These are phyloP conservation scores for Zygothrica quintamaculata DNA, from an alignment of 2,888 invertebrate species.

Conservation along the genomic window DNA sequence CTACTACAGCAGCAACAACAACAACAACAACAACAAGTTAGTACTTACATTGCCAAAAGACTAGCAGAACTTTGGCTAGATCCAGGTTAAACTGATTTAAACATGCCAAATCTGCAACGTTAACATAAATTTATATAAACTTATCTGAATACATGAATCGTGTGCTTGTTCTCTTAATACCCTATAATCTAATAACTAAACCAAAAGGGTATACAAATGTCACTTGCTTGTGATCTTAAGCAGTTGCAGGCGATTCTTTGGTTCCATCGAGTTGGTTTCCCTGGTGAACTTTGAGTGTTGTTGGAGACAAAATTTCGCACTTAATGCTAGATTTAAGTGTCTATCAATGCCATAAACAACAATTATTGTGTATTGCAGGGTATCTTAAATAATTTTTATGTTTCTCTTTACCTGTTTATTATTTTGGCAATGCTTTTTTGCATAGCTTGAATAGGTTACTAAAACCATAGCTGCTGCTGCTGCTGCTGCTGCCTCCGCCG, in stretches of 20 bases:
- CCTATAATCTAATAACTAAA: slow-evolving; percentile 22
- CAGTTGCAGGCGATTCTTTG: too few species aligned
- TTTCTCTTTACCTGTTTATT: background rate
- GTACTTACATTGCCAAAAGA: slow-evolving; percentile 18
- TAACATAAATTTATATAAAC: slow-evolving; percentile 67
- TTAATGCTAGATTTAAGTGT: too few species aligned
- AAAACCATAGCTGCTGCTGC: slow-evolving; percentile 47
- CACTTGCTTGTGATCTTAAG: too few species aligned
- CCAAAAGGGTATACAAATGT: too few species aligned
- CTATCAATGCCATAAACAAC: too few species aligned
- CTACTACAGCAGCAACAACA: too few species aligned
- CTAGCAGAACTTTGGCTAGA: slow-evolving; percentile 34
- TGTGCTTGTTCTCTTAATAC: slow-evolving; percentile 65
- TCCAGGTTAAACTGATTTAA: slow-evolving; percentile 53
- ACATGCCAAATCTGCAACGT: slow-evolving; percentile 60
- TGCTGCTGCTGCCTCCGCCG: slow-evolving; percentile 9
- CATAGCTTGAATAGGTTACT: slow-evolving; percentile 66
- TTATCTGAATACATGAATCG: slow-evolving; percentile 70
- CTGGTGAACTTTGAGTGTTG: background rate
- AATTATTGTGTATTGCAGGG: slow-evolving; percentile 13
- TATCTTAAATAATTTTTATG: slow-evolving; percentile 11
- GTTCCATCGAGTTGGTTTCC: too few species aligned
- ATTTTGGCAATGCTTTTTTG: slow-evolving; percentile 45
- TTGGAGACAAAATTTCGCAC: background rate
- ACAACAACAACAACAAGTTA: too few species aligned